Base-by-base conservation (phyloP, 2,888 invertebrate genomes). In the Melinaea menophilus region DNA sequence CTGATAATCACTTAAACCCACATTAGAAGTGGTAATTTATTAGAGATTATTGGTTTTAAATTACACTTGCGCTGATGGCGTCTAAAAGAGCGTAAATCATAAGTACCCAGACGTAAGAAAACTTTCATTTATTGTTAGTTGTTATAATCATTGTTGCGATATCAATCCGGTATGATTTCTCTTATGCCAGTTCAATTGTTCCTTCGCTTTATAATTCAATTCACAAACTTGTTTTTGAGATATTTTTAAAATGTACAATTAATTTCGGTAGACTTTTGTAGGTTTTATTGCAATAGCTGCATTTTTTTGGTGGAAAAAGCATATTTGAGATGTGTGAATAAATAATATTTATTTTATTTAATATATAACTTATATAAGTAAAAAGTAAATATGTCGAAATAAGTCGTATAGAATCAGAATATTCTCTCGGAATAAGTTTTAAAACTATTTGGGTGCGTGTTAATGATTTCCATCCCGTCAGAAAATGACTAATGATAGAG, bases 271-370 rank as follows among this genome's bases (percentile, higher is more conserved):
- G 58, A 35, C 73, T 79, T 68, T 83, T 85, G 67, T 75, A 85
- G 3, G 67, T 73, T 68, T 74, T 75, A 13, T 77, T 68, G 68
- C 85, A 85, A 59, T 84, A 83, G 0, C 67, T 62, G 62, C 85
- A 86, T 62, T 75, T 73, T 0, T 78, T 59, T 22, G 76, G 72
- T 58, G 56, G 41, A 58, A 58, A 47, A 55, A 72, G 73, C 2
- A 72, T 59, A 33, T 66, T 66, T 55, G 57, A 57, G 12, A 67
- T 61, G 54, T 72, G 73, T 5, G 61, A 63, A 70, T 71, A 41
- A 58, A 67, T 33, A 22, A 22, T 22, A 22, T 22, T n/a, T n/a
- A n/a, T n/a, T n/a, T n/a, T n/a, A n/a, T n/a, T 22, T 22, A 22
- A 22, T 22, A 22, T 22, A 22, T 22, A 22, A 37, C 7, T n/a